Evolutionary conservation across 2,113 vertebrate genomes (phyloP), one percentile per base, ranked within the genome.

Genomic region (Isurus oxyrinchus): DNA sequence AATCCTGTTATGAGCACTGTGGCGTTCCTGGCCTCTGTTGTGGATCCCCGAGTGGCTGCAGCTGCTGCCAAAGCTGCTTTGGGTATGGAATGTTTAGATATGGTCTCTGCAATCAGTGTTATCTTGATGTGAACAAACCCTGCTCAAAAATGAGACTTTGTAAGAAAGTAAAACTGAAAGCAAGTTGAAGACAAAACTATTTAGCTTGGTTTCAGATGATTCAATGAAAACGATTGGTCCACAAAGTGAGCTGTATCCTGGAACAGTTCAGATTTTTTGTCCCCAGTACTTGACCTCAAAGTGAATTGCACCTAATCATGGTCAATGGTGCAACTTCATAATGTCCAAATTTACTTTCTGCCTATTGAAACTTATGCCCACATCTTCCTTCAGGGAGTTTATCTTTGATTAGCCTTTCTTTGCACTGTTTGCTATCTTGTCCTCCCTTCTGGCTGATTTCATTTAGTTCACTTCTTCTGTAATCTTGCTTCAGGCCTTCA

Each of bases 1-100:
- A 99, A 99, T 96, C 99, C 99, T 0, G 99, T 99, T 76, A 99
- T 99, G 99, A 99, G 99, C 97, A 99, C 99, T 0, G 99, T 99
- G 0, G 99, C 99, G 8, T 99, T 99, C 97, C 97, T 99, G 97
- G 99, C 99, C 0, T 99, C 99, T 0, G 99, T 99, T 96, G 99
- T 99, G 25, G 99, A 99, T 96, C 99, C 99, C 0, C 98, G 99
- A 0, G 99, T 99, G 96, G 99, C 99, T 0, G 99, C 99, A 0
- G 99, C 99, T 0, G 99, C 99, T 0, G 99, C 99, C 0, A 99
- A 98, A 97, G 99, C 99, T 0, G 99, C 99, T 0, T 97, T 99
- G 4, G 99, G 99, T 99, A 97, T 5, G 98, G 88, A 53, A 40
- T 44, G 19, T 40, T 0, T 4, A 40, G 27, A 16, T 40, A 7